Evolutionary conservation across 2,113 vertebrate species (phyloP), one percentile per base, ranked within the genome.

Genomic region (Clarias gariepinus): DNA sequence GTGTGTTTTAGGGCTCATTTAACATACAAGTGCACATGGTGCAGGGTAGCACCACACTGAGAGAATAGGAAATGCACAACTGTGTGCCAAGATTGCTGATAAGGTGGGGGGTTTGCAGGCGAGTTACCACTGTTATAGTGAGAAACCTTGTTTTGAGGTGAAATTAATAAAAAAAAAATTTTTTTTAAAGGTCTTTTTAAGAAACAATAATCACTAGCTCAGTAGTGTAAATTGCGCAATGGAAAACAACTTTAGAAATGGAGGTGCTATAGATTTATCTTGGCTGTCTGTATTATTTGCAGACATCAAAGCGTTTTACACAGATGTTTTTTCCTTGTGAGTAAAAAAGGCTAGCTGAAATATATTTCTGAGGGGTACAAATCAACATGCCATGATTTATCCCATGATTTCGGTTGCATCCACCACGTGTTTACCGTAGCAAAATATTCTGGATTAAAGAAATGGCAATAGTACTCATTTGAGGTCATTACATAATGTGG

Each of bases 1-100:
- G 71, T 85, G 87, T 66, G 66, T 85, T 84, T 61, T 87, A 85
- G 85, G 88, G 85, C 79, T 89, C 83, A 87, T 85, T 89, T 87
- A 86, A 88, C 63, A 82, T 78, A 79, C 64, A 84, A 84, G 64
- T 69, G 53, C 63, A 73, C 89, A 84, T 16, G 36, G 78, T 71
- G 66, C 83, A 68, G 36, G 36, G 61, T 88, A 83, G 74, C 76
- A 52, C 68, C 28, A 80, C 28, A 85, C 74, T 69, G 88, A 71
- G 84, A 81, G 71, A 82, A 88, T 73, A 66, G 60, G 58, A 86
- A 86, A 71, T 73, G 82, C 71, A 80, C 69, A 81, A 83, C 57
- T 81, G 71, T 83, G 81, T 88, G 85, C 81, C 74, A 69, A 84
- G 87, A 86, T 74, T 87, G 81, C 63, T 84, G 89, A 90, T 84